A percentile compares a stretch with the other conserved stretches of the same genome.
Conservation (phyloP, 2,888 invertebrate species). For the Mamestra brassicae region DNA sequence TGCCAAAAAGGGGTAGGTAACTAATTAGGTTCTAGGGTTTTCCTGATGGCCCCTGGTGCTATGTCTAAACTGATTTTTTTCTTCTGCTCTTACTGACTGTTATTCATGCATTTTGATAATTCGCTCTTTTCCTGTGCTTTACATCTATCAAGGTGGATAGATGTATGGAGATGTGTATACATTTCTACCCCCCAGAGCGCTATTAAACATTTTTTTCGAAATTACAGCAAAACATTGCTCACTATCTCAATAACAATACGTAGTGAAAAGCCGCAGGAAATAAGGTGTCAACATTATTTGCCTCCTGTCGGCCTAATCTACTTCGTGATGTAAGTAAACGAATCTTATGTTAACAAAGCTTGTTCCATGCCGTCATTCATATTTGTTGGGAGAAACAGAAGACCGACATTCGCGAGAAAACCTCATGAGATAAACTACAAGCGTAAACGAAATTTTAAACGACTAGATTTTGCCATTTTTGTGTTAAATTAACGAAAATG, state of each 20-base stretch:
- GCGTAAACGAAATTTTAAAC: conserved; percentile 70
- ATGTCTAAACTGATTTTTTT: neutral
- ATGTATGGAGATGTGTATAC: neutral
- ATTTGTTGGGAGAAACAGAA: conserved; percentile 74
- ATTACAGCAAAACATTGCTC: conserved; percentile 11
- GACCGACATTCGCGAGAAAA: conserved; percentile 78
- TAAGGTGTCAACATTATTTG: conserved; percentile 85
- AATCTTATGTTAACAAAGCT: conserved; percentile 80
- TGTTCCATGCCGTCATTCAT: conserved; percentile 76
- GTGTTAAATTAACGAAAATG: conserved; percentile 72
- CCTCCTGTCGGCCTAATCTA: conserved; percentile 83
- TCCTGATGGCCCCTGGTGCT: neutral
- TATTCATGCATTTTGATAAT: neutral
- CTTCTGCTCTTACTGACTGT: neutral
- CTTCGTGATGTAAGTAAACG: conserved; percentile 78
- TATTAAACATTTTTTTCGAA: conserved; percentile 4
- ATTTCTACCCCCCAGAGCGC: neutral
- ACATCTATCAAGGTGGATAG: neutral
- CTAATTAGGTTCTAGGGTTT: neutral
- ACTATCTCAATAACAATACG: conserved; percentile 54
- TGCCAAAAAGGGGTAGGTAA: neutral
- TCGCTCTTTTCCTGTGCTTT: neutral
- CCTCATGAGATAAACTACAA: conserved; percentile 80
- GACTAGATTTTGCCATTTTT: conserved; percentile 70
- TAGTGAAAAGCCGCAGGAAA: conserved; percentile 80